Evolutionary conservation across 2,888 invertebrate genomes (phyloP).

Genomic region (Galerucella nymphaeae): DNA sequence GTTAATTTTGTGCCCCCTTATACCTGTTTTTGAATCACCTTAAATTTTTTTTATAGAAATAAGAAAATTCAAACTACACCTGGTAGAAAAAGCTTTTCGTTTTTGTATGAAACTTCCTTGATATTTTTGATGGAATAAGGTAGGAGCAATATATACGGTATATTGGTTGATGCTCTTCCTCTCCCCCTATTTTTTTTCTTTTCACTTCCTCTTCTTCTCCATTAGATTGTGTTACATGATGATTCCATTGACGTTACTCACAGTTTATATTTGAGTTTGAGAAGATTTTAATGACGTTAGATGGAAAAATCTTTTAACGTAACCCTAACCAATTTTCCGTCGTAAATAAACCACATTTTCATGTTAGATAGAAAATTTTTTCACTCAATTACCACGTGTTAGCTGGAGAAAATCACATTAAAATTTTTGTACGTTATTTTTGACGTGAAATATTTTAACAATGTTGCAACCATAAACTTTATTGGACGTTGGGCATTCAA

Average conservation of each 20-base stretch:
- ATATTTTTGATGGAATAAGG: not conserved
- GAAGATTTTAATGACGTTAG: conserved; percentile 2
- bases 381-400: too few species aligned
- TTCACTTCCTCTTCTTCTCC: conserved; percentile 6
- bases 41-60: too few species aligned
- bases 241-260: not conserved
- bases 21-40: too few species aligned
- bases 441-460: too few species aligned
- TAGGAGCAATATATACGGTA: not conserved
- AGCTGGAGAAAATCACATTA: too few species aligned
- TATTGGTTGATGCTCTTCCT: conserved; percentile 8
- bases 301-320: not conserved
- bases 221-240: conserved; percentile 7
- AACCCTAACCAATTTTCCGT: too few species aligned
- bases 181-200: not conserved
- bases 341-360: too few species aligned
- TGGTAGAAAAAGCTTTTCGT: not conserved
- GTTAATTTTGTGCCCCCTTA: too few species aligned
- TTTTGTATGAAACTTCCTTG: not conserved
- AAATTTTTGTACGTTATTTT: too few species aligned
- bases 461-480: too few species aligned
- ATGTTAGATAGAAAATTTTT: too few species aligned
- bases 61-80: not conserved
- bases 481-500: too few species aligned
- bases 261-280: not conserved